Conservation (phyloP, 2,797 vertebrate genomes). For the Anguilla megastoma region DNA sequence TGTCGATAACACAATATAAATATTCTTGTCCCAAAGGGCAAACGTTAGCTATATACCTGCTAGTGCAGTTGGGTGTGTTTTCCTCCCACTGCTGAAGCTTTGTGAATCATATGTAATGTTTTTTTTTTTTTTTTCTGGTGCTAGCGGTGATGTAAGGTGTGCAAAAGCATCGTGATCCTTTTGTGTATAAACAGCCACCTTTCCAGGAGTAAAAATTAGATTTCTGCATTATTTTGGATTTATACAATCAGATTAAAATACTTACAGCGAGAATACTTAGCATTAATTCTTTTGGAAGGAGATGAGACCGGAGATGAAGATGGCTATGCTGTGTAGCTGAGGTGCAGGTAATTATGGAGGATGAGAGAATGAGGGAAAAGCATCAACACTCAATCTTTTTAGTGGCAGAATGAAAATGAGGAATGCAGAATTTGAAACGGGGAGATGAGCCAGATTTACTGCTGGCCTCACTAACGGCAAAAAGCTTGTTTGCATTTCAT, state of each 20-base stretch:
- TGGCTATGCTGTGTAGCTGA: neutral
- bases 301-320: neutral
- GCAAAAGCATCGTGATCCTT: neutral
- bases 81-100: neutral
- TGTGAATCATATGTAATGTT: neutral
- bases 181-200: neutral
- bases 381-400: slow-evolving; percentile 31
- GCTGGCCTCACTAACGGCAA: slow-evolving; percentile 28
- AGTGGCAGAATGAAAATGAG: slow-evolving; percentile 13
- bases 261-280: neutral
- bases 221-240: slow-evolving; percentile 1
- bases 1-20: neutral
- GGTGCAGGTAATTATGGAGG: slow-evolving; percentile 5
- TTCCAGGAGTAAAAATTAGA: neutral
- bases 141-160: neutral
- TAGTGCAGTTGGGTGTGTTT: neutral
- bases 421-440: slow-evolving; percentile 25
- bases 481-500: slow-evolving; percentile 25
- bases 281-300: neutral
- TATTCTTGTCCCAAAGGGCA: neutral
- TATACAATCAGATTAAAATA: neutral
- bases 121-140: neutral
- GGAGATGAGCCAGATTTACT: slow-evolving; percentile 14
- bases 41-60: neutral
- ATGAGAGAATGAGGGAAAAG: neutral